A percentile compares a stretch with the other conserved stretches of the same genome.
Evolutionary conservation across 1,140 invertebrate genomes (phyloP).

Genomic region (Teleopsis dalmanni): DNA sequence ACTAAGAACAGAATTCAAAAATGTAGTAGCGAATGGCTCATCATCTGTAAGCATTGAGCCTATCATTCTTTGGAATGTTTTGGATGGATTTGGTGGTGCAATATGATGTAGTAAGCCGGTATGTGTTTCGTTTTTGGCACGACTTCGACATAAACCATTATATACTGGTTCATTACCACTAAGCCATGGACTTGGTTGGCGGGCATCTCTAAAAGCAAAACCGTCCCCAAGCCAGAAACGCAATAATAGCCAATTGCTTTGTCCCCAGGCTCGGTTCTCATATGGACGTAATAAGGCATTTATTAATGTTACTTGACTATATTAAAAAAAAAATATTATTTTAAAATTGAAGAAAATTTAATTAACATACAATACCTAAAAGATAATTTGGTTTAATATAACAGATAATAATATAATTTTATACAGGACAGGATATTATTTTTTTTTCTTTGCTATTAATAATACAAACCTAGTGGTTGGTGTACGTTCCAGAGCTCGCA

Average conservation of each 20-base stretch:
- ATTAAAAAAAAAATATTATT: slow-evolving; percentile 7
- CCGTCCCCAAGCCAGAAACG: slow-evolving; percentile 79
- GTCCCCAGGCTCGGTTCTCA: slow-evolving; percentile 77
- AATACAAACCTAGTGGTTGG: slow-evolving; percentile 43
- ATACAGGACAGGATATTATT: no score
- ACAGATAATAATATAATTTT: no score
- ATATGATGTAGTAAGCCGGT: slow-evolving; percentile 42
- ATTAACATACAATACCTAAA: background rate
- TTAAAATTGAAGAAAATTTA: background rate
- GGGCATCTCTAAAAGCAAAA: slow-evolving; percentile 67
- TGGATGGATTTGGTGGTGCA: slow-evolving; percentile 38
- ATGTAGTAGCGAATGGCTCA: slow-evolving; percentile 50
- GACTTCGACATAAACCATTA: slow-evolving; percentile 35
- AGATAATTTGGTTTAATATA: no score
- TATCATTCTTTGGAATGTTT: slow-evolving; percentile 37
- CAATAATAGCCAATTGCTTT: slow-evolving; percentile 78
- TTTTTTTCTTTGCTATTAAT: no score
- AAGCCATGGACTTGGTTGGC: slow-evolving; percentile 39
- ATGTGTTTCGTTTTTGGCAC: slow-evolving; percentile 40
- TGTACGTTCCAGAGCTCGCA: slow-evolving; percentile 55
- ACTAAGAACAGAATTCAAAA: slow-evolving; percentile 72
- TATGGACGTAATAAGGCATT: slow-evolving; percentile 65
- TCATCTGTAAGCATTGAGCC: slow-evolving; percentile 45
- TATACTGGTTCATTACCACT: slow-evolving; percentile 28
- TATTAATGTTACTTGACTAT: slow-evolving; percentile 55